These are phyloP conservation scores for Streptopelia turtur DNA, from an alignment of 2,797 vertebrate genomes.

Conservation along the genomic window DNA sequence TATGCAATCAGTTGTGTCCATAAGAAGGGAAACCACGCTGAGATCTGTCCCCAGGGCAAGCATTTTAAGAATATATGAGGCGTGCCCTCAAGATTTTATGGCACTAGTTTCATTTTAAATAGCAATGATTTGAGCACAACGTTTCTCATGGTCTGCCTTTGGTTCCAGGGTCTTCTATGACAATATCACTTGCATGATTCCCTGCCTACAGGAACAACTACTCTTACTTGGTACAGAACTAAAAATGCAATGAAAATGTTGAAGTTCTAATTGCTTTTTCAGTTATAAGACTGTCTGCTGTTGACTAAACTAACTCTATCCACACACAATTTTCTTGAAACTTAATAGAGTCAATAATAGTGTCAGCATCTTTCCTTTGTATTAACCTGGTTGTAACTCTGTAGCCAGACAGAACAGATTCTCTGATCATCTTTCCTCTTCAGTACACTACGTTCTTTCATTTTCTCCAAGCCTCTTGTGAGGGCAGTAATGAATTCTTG, in stretches of 20 bases:
- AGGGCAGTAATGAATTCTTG: slow-evolving; percentile 69
- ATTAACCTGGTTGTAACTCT: neutral
- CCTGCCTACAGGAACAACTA: neutral
- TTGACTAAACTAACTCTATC: neutral
- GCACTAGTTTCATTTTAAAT: neutral
- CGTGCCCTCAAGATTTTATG: slow-evolving; percentile 10
- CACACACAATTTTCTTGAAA: neutral
- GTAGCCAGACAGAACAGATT: neutral
- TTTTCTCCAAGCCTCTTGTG: slow-evolving; percentile 35
- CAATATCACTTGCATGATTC: neutral
- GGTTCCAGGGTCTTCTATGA: neutral
- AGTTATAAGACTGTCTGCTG: neutral
- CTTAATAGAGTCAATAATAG: neutral
- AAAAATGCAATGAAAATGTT: neutral
- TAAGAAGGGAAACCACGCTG: neutral
- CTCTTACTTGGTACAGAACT: neutral
- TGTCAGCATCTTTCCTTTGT: neutral
- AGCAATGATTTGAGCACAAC: neutral
- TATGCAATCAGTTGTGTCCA: neutral
- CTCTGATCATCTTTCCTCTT: neutral
- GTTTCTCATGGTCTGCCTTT: neutral
- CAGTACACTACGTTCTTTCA: neutral
- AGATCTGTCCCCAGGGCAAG: neutral
- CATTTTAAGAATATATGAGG: slow-evolving; percentile 28
- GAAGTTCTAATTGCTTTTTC: neutral